Base-by-base conservation (phyloP, 2,113 vertebrate genomes). In the Poeciliopsis retropinna region DNA sequence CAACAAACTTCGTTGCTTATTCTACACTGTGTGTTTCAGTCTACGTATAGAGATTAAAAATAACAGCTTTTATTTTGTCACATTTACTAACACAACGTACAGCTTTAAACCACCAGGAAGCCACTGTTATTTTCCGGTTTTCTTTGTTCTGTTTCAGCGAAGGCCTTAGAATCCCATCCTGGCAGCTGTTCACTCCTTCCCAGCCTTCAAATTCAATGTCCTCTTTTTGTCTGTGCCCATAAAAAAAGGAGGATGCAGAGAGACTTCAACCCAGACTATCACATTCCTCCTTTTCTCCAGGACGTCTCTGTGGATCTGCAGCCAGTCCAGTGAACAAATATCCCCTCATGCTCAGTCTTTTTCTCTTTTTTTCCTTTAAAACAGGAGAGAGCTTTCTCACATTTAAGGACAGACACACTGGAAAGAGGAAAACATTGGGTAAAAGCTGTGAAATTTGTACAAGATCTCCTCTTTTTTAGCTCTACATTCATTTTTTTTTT, bases 261-360 rank as follows among this genome's bases (percentile, higher is more conserved):
- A 69, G 72, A 82, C 70, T 83, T 79, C 74, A 69, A 73, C 73
- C 78, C 83, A 41, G 73, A 79, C 85, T 90, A 83, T 86, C 78
- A 82, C 92, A 95, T 95, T 94, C 93, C 88, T 91, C 65, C 75
- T 73, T 91, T 93, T 93, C 89, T 93, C 83, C 75, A 31, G 34
- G 37, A 82, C 32, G 78, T 91, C 89, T 88, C 92, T 87, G 83
- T 91, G 93, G 93, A 87, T 85, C 75, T 80, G 76, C 71, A 57
- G 51, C 75, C 72, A 57, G 81, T 81, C 68, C 81, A 79, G 63
- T 77, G 76, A 87, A 80, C 85, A 91, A 83, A 89, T 74, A 88
- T 72, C 76, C 79, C 75, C 77, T 76, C 68, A 64, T 44, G 62
- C 76, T 75, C 60, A 10, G 51, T 29, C 44, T 17, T 37, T 37